Evolutionary conservation across 2,888 invertebrate species (phyloP), one percentile per base, ranked within the genome.

Genomic region (Pogonocherus hispidulus): DNA sequence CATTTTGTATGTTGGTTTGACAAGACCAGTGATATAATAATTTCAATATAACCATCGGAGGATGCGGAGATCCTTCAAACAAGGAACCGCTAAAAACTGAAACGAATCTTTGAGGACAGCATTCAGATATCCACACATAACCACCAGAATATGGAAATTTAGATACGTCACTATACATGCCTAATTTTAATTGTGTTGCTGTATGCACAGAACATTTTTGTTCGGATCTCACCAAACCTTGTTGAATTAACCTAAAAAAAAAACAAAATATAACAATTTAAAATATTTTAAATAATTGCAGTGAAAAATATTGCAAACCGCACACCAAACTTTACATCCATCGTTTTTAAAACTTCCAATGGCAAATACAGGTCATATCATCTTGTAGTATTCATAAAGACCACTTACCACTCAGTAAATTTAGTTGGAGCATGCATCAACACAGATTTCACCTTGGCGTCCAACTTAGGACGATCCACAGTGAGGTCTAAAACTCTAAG

Each of bases 1-100:
- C 94, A 80, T 96, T 96, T 76, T 93, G 93, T 0, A 95, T 93
- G 73, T 93, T 94, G 0, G 96, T 96, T 83, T 96, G 96, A 76
- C 96, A 96, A 0, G 94, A 90, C 96, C 96, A 96, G 83, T 96
- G 96, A 85, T 96, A 96, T 59, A 96, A 90, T 0, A 96, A 87
- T 79, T 96, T 96, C 0, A 96, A 86, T 6, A 96, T 87, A 0
- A 94, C 92, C 35, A 93, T 92, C 0, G 96, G 95, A 0, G 94
- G 92, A 85, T 95, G 93, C 0, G 93, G 92, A 1, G 94, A 93
- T 0, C 93, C 93, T 85, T 96, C 95, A 80, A 96, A 96, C 60
- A 96, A 88, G 0, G 96, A 96, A 23, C 94, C 94, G 72, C 91
- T 92, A 85, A 95, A 96, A 0, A 96, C 94, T 0, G 96, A 96